Base-by-base conservation (phyloP, 2,113 vertebrate species). In the Poeciliopsis occidentalis region DNA sequence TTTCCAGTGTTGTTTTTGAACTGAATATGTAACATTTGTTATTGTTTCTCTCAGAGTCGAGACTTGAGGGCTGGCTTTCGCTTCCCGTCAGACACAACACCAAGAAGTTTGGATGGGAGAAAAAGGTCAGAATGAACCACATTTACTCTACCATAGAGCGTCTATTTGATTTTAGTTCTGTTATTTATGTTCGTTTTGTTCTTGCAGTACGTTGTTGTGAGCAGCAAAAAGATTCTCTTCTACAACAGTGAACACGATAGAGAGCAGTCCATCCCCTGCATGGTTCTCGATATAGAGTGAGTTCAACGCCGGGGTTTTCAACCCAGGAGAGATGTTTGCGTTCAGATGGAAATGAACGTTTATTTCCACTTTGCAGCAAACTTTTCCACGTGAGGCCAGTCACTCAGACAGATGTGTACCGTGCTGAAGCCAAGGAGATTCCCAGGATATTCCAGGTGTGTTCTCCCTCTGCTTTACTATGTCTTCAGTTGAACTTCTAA, bases 201-300 rank as follows among this genome's bases (percentile, higher is more conserved):
- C 4, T 54, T 76, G 22, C 5, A 99, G 98, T 99, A 98, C 65
- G 97, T 98, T 30, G 96, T 99, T 32, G 98, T 99, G 71, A 99
- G 98, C 95, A 99, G 98, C 93, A 99, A 98, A 96, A 99, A 99
- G 95, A 97, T 99, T 83, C 95, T 99, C 64, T 99, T 99, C 94
- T 99, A 99, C 89, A 97, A 98, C 94, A 99, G 94, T 0, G 98
- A 99, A 79, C 97, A 97, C 85, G 98, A 99, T 93, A 96, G 97
- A 91, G 98, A 99, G 74, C 97, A 96, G 29, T 99, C 98, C 75
- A 98, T 97, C 67, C 98, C 98, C 30, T 97, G 96, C 85, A 99
- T 99, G 98, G 98, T 99, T 34, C 95, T 99, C 51, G 98, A 99
- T 87, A 99, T 99, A 85, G 98, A 99, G 98, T 99, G 91, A 97